A percentile compares a stretch with the other conserved stretches of the same genome.
phyloP scores from a whole-genome alignment of 2,888 invertebrate species.

The Hybos culiciformis region DNA sequence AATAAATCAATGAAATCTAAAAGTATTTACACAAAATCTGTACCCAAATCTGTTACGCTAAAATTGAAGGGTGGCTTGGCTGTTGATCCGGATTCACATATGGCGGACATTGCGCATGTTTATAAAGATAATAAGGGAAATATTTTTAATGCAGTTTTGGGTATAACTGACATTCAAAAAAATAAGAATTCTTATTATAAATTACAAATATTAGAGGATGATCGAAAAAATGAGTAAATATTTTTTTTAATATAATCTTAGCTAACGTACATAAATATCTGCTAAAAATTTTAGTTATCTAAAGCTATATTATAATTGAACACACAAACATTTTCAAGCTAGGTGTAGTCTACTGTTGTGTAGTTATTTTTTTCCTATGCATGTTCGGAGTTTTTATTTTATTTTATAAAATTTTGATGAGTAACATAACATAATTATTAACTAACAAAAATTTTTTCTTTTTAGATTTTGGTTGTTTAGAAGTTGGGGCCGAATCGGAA shows the following conservation, averaged over 20 bases:
- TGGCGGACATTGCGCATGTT: conserved; percentile 69
- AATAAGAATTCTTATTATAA: conserved; percentile 94
- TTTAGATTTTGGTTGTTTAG: conserved; percentile 67
- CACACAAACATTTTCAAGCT: too few relatives aligned
- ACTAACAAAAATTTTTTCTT: conserved; percentile 5
- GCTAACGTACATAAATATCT: not conserved
- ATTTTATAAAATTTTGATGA: not conserved
- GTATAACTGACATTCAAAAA: conserved; percentile 69
- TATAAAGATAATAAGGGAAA: conserved; percentile 42
- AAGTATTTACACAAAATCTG: conserved; percentile 44
- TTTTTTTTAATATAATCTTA: conserved; percentile 5
- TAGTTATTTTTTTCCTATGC: too few relatives aligned
- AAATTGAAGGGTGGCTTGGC: conserved; percentile 70
- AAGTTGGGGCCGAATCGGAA: conserved; percentile 95
- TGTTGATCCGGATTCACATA: conserved; percentile 81
- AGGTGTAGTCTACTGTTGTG: too few relatives aligned
- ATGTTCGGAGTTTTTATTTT: too few relatives aligned
- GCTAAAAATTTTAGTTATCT: too few relatives aligned
- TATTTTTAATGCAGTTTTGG: conserved; percentile 68
- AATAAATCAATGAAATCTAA: conserved; percentile 47
- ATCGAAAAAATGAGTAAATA: conserved; percentile 44
- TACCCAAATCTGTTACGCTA: conserved; percentile 48
- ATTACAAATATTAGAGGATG: conserved; percentile 72
- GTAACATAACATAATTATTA: not conserved
- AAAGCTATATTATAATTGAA: too few relatives aligned